These are phyloP conservation scores for Aphelenchoides besseyi DNA, from an alignment of 1,140 invertebrate genomes.

Conservation along the genomic window DNA sequence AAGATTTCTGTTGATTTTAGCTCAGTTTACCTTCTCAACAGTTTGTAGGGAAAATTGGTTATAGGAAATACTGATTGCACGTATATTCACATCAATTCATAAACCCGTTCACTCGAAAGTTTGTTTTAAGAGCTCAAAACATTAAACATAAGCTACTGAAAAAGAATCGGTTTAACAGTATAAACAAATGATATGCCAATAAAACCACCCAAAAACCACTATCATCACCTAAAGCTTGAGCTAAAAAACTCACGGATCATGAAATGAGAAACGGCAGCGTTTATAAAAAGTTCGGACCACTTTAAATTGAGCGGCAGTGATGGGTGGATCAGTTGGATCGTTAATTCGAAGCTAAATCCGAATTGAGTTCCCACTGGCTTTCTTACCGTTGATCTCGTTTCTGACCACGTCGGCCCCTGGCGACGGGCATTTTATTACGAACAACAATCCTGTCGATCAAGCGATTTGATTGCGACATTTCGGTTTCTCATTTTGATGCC, in stretches of 20 bases:
- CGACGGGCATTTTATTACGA: not conserved
- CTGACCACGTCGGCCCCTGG: not conserved
- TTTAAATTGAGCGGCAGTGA: not conserved
- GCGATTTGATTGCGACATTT: not conserved
- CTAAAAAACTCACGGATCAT: not conserved
- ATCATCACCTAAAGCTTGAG: not conserved
- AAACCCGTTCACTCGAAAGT: no score
- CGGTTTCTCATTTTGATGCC: not conserved
- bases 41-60: no score
- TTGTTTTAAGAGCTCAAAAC: no score
- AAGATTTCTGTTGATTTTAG: no score
- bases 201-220: slow-evolving; percentile 1
- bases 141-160: no score
- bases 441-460: not conserved
- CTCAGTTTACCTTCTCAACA: no score
- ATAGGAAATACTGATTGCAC: no score
- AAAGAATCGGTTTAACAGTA: no score
- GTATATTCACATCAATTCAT: no score
- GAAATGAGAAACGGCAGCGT: not conserved
- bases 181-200: no score
- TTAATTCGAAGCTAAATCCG: slow-evolving; percentile 1
- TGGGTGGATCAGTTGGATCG: no score
- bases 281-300: not conserved
- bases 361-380: not conserved
- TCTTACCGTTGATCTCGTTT: not conserved